phyloP scores from a whole-genome alignment of 2,797 vertebrate species.

The Enteromius trimaculatus region DNA sequence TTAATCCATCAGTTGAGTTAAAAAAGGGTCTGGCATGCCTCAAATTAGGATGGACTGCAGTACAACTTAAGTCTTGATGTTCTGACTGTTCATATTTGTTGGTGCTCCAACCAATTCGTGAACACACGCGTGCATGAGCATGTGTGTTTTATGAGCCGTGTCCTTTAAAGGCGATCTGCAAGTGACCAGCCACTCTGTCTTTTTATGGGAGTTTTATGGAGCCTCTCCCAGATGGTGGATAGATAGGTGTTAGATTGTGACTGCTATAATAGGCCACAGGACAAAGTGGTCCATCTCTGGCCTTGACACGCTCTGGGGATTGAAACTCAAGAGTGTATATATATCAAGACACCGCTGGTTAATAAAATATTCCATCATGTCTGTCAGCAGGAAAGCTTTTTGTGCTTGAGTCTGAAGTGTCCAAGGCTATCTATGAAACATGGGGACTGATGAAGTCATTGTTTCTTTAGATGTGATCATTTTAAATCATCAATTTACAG shows the following conservation, averaged over 20 bases:
- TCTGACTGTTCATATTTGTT: constrained; percentile 62
- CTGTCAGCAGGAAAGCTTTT: constrained; percentile 41
- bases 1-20: constrained; percentile 48
- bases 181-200: constrained; percentile 55
- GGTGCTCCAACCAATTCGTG: constrained; percentile 43
- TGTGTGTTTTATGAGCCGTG: constrained; percentile 51
- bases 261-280: constrained; percentile 43
- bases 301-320: constrained; percentile 57
- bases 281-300: constrained; percentile 52
- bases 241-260: constrained; percentile 59
- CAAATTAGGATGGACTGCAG: constrained; percentile 44
- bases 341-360: constrained; percentile 54
- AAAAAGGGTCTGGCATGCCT: constrained; percentile 27
- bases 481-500: constrained; percentile 8
- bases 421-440: constrained; percentile 15
- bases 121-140: constrained; percentile 7
- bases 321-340: constrained; percentile 55
- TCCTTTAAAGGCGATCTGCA: constrained; percentile 50
- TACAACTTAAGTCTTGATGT: constrained; percentile 39
- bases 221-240: constrained; percentile 49
- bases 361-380: constrained; percentile 62
- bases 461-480: constrained; percentile 26
- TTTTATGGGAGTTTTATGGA: constrained; percentile 63
- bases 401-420: constrained; percentile 39
- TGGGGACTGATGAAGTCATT: constrained; percentile 12